Evolutionary conservation across 2,888 invertebrate species (phyloP).

Genomic region (Helleia helle): DNA sequence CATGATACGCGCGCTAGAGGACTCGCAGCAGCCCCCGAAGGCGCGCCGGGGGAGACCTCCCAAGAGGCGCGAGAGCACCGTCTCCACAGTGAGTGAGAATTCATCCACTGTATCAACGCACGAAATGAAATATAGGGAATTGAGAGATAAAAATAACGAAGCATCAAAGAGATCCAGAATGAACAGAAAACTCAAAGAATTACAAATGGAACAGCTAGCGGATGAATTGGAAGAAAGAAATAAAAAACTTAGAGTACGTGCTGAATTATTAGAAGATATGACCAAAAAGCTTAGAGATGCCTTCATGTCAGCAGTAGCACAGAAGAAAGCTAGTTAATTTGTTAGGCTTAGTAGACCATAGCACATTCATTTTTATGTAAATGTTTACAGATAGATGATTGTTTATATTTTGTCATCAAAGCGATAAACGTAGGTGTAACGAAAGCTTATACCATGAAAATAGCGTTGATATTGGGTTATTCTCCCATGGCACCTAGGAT

Average conservation of each 20-base stretch:
- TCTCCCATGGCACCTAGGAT: conserved; percentile 15
- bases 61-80: conserved; percentile 60
- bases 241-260: conserved; percentile 76
- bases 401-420: conserved; percentile 18
- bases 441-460: conserved; percentile 13
- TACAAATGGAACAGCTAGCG: conserved; percentile 69
- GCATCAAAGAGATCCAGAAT: conserved; percentile 83
- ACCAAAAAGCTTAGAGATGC: conserved; percentile 78
- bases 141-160: conserved; percentile 85
- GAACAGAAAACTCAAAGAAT: conserved; percentile 77
- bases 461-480: conserved; percentile 14
- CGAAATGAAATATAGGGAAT: conserved; percentile 76
- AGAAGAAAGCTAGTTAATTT: conserved; percentile 45
- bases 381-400: conserved; percentile 31
- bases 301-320: conserved; percentile 77
- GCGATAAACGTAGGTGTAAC: conserved; percentile 11
- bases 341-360: conserved; percentile 10
- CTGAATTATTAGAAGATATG: conserved; percentile 79
- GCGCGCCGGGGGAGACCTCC: conserved; percentile 71
- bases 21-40: conserved; percentile 47
- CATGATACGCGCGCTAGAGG: conserved; percentile 55
- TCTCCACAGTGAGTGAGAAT: conserved; percentile 57
- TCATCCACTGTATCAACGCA: conserved; percentile 50
- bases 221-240: conserved; percentile 76
- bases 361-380: conserved; percentile 17